These are phyloP conservation scores for Rhadinocentrus ornatus DNA, from an alignment of 2,797 vertebrate genomes.

Conservation along the genomic window DNA sequence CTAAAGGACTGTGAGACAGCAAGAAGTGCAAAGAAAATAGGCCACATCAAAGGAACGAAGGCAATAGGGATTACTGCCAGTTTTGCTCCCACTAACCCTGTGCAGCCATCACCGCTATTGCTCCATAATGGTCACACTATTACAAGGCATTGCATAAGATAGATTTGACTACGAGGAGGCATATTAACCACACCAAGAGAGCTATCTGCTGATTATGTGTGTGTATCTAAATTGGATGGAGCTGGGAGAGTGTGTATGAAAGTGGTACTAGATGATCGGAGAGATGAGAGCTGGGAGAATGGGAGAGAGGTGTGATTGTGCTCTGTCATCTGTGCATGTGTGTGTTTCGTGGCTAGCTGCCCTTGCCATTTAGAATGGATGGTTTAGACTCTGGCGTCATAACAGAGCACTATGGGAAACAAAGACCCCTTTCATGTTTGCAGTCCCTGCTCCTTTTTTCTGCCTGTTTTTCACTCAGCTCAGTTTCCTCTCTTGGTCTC, in stretches of 20 bases:
- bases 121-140: conserved; percentile 74
- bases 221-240: conserved; percentile 46
- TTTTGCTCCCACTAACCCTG: conserved; percentile 72
- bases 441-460: conserved; percentile 46
- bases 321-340: conserved; percentile 53
- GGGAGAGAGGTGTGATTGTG: conserved; percentile 59
- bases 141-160: conserved; percentile 78
- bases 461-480: conserved; percentile 40
- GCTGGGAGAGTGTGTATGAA: conserved; percentile 48
- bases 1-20: conserved; percentile 44
- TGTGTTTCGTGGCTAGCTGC: conserved; percentile 20
- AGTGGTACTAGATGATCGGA: conserved; percentile 62
- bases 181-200: conserved; percentile 54
- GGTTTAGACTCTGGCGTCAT: conserved; percentile 61
- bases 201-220: conserved; percentile 55
- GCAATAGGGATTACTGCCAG: conserved; percentile 64
- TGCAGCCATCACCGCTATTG: conserved; percentile 58
- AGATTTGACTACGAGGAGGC: conserved; percentile 65
- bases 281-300: conserved; percentile 58
- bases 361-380: conserved; percentile 53
- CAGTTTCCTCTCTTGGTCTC: conserved; percentile 41
- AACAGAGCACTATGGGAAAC: conserved; percentile 62
- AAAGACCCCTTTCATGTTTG: conserved; percentile 71
- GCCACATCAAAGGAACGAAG: conserved; percentile 54
- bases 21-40: conserved; percentile 63